Evolutionary conservation across 2,113 vertebrate species (phyloP), one percentile per base, ranked within the genome.

Genomic region (Chloropsis hardwickii): DNA sequence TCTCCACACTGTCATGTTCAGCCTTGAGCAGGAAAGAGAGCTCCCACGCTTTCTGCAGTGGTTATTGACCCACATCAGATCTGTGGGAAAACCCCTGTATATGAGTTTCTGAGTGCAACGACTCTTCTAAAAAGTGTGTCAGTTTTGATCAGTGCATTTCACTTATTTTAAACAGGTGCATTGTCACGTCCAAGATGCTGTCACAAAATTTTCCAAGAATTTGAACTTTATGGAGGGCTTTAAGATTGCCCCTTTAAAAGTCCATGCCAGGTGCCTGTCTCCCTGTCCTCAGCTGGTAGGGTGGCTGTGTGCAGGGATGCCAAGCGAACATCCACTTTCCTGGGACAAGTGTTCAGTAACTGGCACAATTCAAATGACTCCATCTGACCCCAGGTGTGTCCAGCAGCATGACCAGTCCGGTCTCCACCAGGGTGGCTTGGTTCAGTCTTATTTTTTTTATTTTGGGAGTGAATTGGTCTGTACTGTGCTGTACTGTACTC

Each of bases 1-100:
- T 9, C 51, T 53, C 9, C 25, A 10, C 0, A 0, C 17, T 40
- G 21, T 44, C 16, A 2, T 2, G 2, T 39, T 64, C 45, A 47
- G 37, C 50, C 15, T 6, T 53, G 61, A 44, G 29, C 16, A 29
- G 71, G 65, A 67, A 73, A 20, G 28, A 37, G 44, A 47, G 5
- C 3, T 1, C 35, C 45, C 6, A 4, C 37, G 6, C n/a, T 74
- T 88, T 69, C 58, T 39, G 1, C 28, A 42, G 3, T 22, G 16
- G 16, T 19, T 45, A 2, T n/a, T 0, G 0, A 42, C 42, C 8
- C 14, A 2, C 14, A 21, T 61, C 33, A 6, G 3, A 67, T 71
- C n/a, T 47, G 20, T 35, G 44, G 51, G 48, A 54, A 66, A 42
- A 22, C 1, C 21, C 22, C 23, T 14, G 3, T 10, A 1, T 8